Evolutionary conservation across 1,140 invertebrate species (phyloP).

Genomic region (Hypothenemus hampei): DNA sequence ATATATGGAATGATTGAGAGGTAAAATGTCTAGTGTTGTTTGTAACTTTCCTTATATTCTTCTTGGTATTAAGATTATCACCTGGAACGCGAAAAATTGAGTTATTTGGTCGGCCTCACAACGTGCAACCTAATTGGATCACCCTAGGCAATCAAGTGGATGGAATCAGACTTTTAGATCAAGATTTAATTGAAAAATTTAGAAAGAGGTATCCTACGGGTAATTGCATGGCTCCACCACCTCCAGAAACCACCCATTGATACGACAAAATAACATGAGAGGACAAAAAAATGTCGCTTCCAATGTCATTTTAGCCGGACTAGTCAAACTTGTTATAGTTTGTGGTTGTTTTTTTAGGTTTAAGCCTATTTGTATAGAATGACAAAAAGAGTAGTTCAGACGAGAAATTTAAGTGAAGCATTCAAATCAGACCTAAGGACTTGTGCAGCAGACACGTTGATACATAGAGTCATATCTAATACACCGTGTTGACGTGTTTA

Average conservation of each 20-base stretch:
- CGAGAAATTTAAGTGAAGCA: too few relatives aligned
- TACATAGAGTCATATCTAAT: too few relatives aligned
- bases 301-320: too few relatives aligned
- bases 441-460: too few relatives aligned
- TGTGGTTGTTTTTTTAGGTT: too few relatives aligned
- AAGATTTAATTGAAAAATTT: constrained; percentile 84
- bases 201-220: constrained; percentile 91
- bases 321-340: too few relatives aligned
- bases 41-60: not conserved
- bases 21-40: constrained; percentile 2
- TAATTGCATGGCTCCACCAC: constrained; percentile 70
- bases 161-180: constrained; percentile 90
- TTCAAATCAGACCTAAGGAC: too few relatives aligned
- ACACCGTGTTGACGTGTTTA: too few relatives aligned
- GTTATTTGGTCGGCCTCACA: constrained; percentile 94
- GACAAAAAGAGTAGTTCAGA: too few relatives aligned
- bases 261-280: too few relatives aligned
- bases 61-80: constrained; percentile 60
- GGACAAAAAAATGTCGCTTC: too few relatives aligned
- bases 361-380: too few relatives aligned
- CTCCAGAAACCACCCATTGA: constrained; percentile 41
- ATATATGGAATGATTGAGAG: constrained; percentile 63
- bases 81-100: constrained; percentile 96
- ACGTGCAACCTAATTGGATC: constrained; percentile 98
- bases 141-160: constrained; percentile 93